Evolutionary conservation across 2,888 invertebrate species (phyloP), one percentile per base, ranked within the genome.

Genomic region (Troides helena): DNA sequence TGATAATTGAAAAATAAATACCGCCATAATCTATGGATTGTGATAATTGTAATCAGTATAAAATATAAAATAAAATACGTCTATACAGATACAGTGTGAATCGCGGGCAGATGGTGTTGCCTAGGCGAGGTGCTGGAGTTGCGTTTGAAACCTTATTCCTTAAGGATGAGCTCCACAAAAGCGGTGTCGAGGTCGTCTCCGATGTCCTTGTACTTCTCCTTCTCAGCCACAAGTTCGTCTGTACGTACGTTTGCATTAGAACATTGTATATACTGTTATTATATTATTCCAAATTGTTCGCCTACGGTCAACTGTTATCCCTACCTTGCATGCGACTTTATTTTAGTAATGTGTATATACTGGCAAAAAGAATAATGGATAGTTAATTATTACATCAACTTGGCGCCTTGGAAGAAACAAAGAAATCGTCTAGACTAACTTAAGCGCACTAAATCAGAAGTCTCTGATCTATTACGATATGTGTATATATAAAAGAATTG

Each of bases 131-230:
- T 73, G 75, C 85, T 66, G 69, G 58, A 57, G 43, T 65, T 30
- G 57, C 56, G 23, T 21, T 23, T 23, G 62, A 43, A 46, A 62
- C 39, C 64, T 89, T 94, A 94, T 92, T 95, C 94, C 90, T 95
- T 95, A 93, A 96, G 95, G 93, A 96, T 96, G 88, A 97, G 96
- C 92, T 97, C 97, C 94, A 98, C 98, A 95, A 99, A 99, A 88
- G 99, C 99, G 89, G 97, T 97, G 94, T 99, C 99, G 95, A 99
- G 95, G 93, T 99, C 99, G 95, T 99, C 99, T 95, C 99, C 99
- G 95, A 99, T 99, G 94, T 97, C 97, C 96, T 99, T 99, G 98
- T 99, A 99, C 93, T 98, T 98, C 95, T 99, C 99, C 95, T 99
- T 99, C 93, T 98, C 98, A 92, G 97, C 96, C 86, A 98, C 97